phyloP scores from a whole-genome alignment of 2,888 invertebrate genomes.

The Amphipyra berbera region DNA sequence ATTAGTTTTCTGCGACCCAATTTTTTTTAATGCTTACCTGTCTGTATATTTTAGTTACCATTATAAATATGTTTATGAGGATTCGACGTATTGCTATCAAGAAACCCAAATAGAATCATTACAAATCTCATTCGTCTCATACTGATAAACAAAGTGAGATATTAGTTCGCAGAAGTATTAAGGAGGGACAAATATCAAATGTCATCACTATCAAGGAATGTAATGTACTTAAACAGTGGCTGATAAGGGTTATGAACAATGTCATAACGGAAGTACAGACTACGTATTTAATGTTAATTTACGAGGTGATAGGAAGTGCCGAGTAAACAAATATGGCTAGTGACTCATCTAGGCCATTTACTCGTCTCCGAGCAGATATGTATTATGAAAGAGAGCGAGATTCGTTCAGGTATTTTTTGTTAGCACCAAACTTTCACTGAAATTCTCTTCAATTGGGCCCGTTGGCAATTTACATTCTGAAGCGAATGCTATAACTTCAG shows the following conservation, averaged over 20 bases:
- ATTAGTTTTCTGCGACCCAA: not conserved
- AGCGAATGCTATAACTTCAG: constrained; percentile 2
- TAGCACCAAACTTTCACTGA: constrained; percentile 52
- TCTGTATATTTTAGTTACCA: no score
- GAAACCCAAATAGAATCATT: constrained; percentile 2
- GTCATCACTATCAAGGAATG: constrained; percentile 51
- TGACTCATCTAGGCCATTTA: constrained; percentile 58
- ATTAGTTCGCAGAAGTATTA: constrained; percentile 10
- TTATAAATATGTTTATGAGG: not conserved
- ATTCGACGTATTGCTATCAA: not conserved
- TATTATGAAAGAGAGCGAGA: constrained; percentile 44
- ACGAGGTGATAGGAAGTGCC: constrained; percentile 45
- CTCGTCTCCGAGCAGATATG: constrained; percentile 8
- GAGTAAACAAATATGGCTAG: constrained; percentile 49
- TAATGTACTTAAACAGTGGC: constrained; percentile 56
- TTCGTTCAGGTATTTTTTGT: constrained; percentile 20
- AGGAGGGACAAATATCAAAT: constrained; percentile 12
- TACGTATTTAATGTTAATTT: constrained; percentile 42
- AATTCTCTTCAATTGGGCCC: constrained; percentile 25
- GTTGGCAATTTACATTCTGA: not conserved
- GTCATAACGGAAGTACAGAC: constrained; percentile 63
- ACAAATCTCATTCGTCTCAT: constrained; percentile 12
- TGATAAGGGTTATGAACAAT: constrained; percentile 66
- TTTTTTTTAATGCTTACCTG: not conserved
- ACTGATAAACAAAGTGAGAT: constrained; percentile 2